Percentiles rank a stretch among this genome's conserved stretches.
phyloP scores from a whole-genome alignment of 2,888 invertebrate genomes.

The Cynaeus angustus region DNA sequence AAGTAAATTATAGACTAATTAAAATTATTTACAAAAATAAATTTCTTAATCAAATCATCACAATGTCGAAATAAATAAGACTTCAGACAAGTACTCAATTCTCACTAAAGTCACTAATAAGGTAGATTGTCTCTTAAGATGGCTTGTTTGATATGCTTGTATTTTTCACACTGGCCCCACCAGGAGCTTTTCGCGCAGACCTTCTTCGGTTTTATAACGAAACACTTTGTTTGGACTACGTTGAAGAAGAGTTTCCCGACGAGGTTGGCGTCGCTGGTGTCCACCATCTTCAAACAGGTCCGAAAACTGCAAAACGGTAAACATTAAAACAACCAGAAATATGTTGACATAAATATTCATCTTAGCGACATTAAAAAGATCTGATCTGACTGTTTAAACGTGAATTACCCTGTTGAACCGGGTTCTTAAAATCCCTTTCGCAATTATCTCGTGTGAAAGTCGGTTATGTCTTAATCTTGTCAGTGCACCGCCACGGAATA shows the following conservation, averaged over 20 bases:
- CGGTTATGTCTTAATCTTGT: slow-evolving; percentile 1
- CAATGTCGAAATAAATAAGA: slow-evolving; percentile 36
- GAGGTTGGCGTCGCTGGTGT: slow-evolving; percentile 89
- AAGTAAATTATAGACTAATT: slow-evolving; percentile 6
- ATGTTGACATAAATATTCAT: too few relatives aligned
- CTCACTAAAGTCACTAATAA: slow-evolving; percentile 71
- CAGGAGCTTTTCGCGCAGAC: slow-evolving; percentile 85
- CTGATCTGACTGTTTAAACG: too few relatives aligned
- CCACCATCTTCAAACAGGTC: slow-evolving; percentile 91
- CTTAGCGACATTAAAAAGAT: too few relatives aligned
- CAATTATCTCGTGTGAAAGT: neutral
- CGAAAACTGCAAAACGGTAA: slow-evolving; percentile 89
- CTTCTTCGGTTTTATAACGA: slow-evolving; percentile 86
- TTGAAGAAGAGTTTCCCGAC: slow-evolving; percentile 97
- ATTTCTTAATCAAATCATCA: slow-evolving; percentile 36
- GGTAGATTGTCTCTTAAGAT: slow-evolving; percentile 83
- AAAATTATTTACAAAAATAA: slow-evolving; percentile 42
- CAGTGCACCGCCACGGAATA: neutral
- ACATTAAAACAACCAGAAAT: too few relatives aligned
- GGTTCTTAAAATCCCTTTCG: neutral
- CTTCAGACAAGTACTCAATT: slow-evolving; percentile 3
- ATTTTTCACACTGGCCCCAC: slow-evolving; percentile 87
- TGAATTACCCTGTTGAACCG: too few relatives aligned
- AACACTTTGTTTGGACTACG: slow-evolving; percentile 95
- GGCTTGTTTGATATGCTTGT: slow-evolving; percentile 81